Evolutionary conservation across 2,113 vertebrate genomes (phyloP).

Genomic region (Gorsachius goisagi): DNA sequence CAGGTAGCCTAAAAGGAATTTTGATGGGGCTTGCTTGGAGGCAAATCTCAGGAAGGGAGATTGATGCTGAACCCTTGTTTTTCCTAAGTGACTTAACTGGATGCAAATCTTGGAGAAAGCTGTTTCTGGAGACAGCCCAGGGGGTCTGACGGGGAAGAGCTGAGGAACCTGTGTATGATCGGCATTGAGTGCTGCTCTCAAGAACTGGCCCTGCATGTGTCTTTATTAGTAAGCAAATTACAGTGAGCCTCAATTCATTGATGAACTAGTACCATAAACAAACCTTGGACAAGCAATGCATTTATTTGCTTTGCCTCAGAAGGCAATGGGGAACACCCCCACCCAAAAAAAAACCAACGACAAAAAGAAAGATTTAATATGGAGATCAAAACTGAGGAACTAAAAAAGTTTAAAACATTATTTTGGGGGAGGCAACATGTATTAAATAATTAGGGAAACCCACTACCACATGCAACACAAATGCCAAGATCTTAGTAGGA

Average conservation of each 20-base stretch:
- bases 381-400: neutral
- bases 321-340: neutral
- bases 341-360: neutral
- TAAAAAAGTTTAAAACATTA: neutral
- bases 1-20: neutral
- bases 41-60: neutral
- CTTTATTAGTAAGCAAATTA: neutral
- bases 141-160: neutral
- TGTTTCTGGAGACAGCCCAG: neutral
- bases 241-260: neutral
- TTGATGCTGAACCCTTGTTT: neutral
- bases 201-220: neutral
- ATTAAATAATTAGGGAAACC: neutral
- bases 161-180: neutral
- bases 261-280: neutral
- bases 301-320: neutral
- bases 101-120: neutral
- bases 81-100: neutral
- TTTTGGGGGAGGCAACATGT: neutral
- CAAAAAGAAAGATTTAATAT: neutral
- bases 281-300: neutral
- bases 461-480: neutral
- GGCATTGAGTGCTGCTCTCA: neutral
- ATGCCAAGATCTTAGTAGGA: neutral
- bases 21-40: neutral